These are phyloP conservation scores for Scyliorhinus canicula DNA, from an alignment of 2,797 vertebrate genomes.

Conservation along the genomic window DNA sequence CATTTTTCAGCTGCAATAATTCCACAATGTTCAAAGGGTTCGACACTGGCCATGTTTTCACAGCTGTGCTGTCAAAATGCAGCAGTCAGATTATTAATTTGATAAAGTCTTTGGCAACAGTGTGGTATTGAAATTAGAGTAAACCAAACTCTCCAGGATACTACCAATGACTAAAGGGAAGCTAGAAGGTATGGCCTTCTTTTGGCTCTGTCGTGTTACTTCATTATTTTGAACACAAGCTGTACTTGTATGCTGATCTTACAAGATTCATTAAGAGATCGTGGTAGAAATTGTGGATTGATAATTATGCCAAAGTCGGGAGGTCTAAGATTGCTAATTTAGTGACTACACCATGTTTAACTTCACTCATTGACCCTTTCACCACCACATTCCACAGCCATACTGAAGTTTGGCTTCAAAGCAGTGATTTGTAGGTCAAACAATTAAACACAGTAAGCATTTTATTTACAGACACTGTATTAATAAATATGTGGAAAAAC, in stretches of 20 bases:
- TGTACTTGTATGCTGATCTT: neutral
- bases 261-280: neutral
- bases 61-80: conserved; percentile 14
- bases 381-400: neutral
- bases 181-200: neutral
- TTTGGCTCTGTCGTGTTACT: neutral
- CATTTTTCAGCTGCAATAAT: conserved; percentile 30
- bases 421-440: neutral
- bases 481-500: neutral
- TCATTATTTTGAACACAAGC: neutral
- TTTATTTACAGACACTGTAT: conserved; percentile 22
- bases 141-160: conserved; percentile 6
- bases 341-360: neutral
- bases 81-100: conserved; percentile 35
- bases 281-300: conserved; percentile 2
- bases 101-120: conserved; percentile 7
- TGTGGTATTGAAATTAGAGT: conserved; percentile 5
- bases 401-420: neutral
- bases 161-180: neutral
- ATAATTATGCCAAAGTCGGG: neutral
- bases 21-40: conserved; percentile 24
- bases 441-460: neutral
- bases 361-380: conserved; percentile 10
- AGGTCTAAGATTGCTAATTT: neutral
- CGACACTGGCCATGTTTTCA: conserved; percentile 21